These are phyloP conservation scores for rat (Rattus norvegicus) DNA, from an alignment of 2,113 vertebrate species.

Conservation along the genomic window DNA sequence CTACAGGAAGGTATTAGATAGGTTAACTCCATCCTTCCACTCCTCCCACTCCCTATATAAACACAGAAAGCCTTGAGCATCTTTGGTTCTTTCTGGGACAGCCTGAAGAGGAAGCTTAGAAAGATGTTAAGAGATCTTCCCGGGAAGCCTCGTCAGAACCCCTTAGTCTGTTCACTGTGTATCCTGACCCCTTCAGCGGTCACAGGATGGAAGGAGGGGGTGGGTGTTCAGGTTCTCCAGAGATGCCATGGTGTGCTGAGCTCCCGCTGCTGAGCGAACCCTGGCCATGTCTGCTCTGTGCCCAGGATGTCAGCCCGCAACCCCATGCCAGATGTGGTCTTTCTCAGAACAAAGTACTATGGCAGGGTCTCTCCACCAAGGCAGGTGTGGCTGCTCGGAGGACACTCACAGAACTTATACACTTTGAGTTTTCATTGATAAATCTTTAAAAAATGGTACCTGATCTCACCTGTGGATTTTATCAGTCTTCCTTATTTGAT, in stretches of 20 bases:
- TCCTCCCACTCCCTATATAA: background rate
- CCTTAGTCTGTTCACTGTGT: background rate
- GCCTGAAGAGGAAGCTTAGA: conserved; percentile 29
- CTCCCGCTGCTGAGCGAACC: background rate
- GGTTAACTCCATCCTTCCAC: background rate
- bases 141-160: background rate
- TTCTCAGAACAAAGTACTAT: background rate
- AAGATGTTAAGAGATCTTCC: conserved; percentile 46
- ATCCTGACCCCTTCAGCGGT: background rate
- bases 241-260: conserved; percentile 63
- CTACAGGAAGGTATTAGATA: conserved; percentile 5
- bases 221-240: conserved; percentile 82
- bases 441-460: conserved; percentile 80
- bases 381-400: fast-evolving
- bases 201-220: conserved; percentile 27
- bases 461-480: conserved; percentile 80
- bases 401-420: no score
- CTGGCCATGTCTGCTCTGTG: background rate
- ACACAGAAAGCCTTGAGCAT: background rate
- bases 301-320: background rate
- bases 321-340: background rate
- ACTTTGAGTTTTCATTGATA: background rate
- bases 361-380: background rate
- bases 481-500: conserved; percentile 81
- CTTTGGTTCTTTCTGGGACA: conserved; percentile 17